Base-by-base conservation (phyloP, 2,888 invertebrate genomes). In the Microctonus aethiopoides region DNA sequence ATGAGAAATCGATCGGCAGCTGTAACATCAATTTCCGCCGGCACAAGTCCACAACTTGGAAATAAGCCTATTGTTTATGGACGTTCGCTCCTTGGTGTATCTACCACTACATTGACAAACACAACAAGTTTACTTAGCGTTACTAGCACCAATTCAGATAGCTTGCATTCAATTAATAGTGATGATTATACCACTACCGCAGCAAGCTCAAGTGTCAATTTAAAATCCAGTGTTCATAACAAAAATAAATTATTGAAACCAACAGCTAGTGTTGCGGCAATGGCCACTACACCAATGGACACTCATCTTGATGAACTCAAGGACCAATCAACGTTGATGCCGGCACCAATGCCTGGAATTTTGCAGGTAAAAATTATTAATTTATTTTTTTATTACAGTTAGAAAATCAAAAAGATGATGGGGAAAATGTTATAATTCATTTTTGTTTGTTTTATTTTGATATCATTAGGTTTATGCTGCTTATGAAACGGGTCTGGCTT, bases 401-500 rank as follows among this genome's bases (percentile, higher is more conserved):
- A 13, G 22, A 16, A 64, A 72, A 68, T 73, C n/a, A 69, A 20
- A 16, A 5, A 20, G 16, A 20, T 4, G 1, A n/a, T 7, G 2
- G 5, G 9, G 1, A 9, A 6, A 20, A 16, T 7, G 20, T 1
- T 46, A n/a, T n/a, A 9, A 75, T 54, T 60, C 68, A 70, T 74
- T 72, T 39, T 70, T n/a, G n/a, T n/a, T n/a, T n/a, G n/a, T n/a
- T 67, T 72, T 72, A 56, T 67, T 72, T 72, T 51, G 4, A 1
- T 11, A 85, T 64, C 88, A 91, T 36, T 92, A 98, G 89, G 97
- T 99, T 7, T 98, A 94, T 83, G 97, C 98, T 6, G 98, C 98
- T 0, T 99, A 98, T 86, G 95, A 98, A 77, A 97, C 97, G 0
- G 98, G 98, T 9, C 88, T 99, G 76, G 95, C 97, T 1, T 92